Evolutionary conservation across 2,113 vertebrate genomes (phyloP).

Genomic region (Nansenia antarctica): DNA sequence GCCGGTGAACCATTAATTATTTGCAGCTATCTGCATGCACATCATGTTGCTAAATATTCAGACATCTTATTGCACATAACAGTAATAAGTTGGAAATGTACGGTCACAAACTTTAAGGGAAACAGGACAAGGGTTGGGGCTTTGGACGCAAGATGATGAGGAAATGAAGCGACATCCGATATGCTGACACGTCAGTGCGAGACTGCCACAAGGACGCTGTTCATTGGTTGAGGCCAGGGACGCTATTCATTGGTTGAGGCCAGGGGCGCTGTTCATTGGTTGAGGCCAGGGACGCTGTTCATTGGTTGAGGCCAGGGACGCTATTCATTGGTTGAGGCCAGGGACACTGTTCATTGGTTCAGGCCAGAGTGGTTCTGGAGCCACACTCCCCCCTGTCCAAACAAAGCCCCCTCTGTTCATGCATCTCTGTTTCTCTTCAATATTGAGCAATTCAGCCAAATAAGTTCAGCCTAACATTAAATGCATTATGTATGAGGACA

Average conservation of each 20-base stretch:
- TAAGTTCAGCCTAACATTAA: too few species aligned
- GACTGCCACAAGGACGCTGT: slow-evolving; percentile 37
- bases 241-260: slow-evolving; percentile 54
- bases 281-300: background rate
- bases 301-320: too few species aligned
- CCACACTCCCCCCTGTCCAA: too few species aligned
- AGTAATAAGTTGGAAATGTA: too few species aligned
- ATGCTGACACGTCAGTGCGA: slow-evolving; percentile 62
- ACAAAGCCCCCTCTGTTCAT: too few species aligned
- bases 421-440: too few species aligned
- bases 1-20: too few species aligned
- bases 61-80: background rate
- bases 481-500: too few species aligned
- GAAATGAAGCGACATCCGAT: slow-evolving; percentile 49
- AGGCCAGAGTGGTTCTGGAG: too few species aligned
- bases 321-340: too few species aligned
- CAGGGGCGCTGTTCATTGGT: slow-evolving; percentile 49
- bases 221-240: slow-evolving; percentile 54
- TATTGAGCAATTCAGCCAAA: too few species aligned
- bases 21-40: background rate
- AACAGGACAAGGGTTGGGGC: background rate
- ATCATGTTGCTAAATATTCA: background rate
- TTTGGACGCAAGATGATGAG: slow-evolving; percentile 50
- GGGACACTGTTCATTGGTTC: too few species aligned
- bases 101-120: background rate